phyloP scores from a whole-genome alignment of 2,888 invertebrate genomes.

The Desoria tigrina region DNA sequence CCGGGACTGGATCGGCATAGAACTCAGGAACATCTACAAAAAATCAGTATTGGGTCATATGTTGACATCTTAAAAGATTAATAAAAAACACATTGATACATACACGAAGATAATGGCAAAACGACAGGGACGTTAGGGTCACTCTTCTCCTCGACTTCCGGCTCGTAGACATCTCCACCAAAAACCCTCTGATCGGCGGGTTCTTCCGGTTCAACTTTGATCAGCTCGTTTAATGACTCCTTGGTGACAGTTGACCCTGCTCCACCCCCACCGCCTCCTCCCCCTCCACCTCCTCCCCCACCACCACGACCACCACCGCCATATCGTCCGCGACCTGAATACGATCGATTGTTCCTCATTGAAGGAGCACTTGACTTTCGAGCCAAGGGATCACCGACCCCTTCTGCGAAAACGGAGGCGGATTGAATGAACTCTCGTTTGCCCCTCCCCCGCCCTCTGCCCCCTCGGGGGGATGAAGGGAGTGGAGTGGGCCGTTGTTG shows the following conservation, averaged over 20 bases:
- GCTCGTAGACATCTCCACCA: background rate
- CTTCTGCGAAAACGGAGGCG: constrained; percentile 10
- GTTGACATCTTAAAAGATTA: too few species aligned
- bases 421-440: constrained; percentile 11
- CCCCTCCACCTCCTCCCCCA: background rate
- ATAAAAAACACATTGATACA: background rate
- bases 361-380: background rate
- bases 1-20: background rate
- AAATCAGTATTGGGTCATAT: background rate
- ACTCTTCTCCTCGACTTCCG: background rate
- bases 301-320: constrained; percentile 8
- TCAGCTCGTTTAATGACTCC: constrained; percentile 4
- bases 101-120: constrained; percentile 11
- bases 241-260: background rate
- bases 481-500: background rate
- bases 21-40: constrained; percentile 4
- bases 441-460: constrained; percentile 4
- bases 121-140: constrained; percentile 5
- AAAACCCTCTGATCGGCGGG: constrained; percentile 1
- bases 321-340: background rate
- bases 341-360: background rate
- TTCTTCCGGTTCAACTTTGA: constrained; percentile 1
- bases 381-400: constrained; percentile 1
- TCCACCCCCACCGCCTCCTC: background rate
- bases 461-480: background rate